phyloP scores from a whole-genome alignment of 92 coral and sea anemone genomes.

The Blastomussa wellsi region DNA sequence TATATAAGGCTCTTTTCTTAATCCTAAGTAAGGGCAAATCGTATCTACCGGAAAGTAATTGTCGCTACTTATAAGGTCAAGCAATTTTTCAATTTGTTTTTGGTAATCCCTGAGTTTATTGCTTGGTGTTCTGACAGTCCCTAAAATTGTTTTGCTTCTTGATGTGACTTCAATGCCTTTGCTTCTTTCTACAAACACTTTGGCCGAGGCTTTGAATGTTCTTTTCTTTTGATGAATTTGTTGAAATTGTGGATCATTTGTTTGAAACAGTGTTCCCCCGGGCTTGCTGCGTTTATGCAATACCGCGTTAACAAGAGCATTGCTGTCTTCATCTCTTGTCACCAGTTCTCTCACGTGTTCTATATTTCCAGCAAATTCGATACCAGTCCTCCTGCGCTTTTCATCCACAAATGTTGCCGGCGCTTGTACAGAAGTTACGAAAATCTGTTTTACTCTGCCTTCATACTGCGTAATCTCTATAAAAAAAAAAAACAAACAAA shows the following conservation, averaged over 20 bases:
- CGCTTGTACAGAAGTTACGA: not conserved
- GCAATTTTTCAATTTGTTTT: not conserved
- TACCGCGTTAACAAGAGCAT: not conserved
- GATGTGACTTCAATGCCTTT: not conserved
- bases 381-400: not conserved
- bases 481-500: not conserved
- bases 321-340: not conserved
- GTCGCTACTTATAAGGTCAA: not conserved
- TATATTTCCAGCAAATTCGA: not conserved
- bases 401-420: not conserved
- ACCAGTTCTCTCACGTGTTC: not conserved
- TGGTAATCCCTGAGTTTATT: not conserved
- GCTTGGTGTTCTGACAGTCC: not conserved
- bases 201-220: too few species aligned
- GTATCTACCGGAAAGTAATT: constrained; percentile 50
- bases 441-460: not conserved
- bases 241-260: too few species aligned
- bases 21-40: constrained; percentile 48
- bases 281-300: not conserved
- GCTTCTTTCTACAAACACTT: not conserved
- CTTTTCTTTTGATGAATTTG: not conserved
- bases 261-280: not conserved
- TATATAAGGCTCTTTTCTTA: constrained; percentile 44
- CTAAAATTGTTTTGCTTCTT: not conserved
- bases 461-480: not conserved